Percentiles rank a stretch among this genome's conserved stretches.
Conservation (phyloP, 2,888 invertebrate species). For the Autographa pulchrina region DNA sequence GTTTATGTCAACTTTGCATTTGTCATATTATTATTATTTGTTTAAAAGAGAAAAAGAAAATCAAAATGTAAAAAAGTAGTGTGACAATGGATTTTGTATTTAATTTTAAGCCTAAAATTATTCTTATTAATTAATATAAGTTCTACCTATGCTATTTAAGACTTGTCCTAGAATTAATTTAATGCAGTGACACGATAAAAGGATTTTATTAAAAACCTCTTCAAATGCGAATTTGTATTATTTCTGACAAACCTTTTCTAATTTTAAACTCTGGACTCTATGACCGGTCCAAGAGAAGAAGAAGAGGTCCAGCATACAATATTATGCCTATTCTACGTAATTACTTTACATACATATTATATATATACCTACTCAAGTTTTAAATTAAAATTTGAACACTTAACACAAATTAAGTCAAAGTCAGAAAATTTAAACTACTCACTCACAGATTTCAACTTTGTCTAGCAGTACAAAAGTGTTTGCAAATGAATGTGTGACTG, state of each 20-base stretch:
- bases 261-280: neutral
- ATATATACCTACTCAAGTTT: too few relatives aligned
- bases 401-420: neutral
- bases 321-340: too few relatives aligned
- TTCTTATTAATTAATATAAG: constrained; percentile 28
- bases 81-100: neutral
- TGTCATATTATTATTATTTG: too few relatives aligned
- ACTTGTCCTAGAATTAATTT: constrained; percentile 44
- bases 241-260: constrained; percentile 33
- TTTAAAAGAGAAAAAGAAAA: neutral
- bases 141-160: constrained; percentile 46
- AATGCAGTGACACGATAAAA: constrained; percentile 48
- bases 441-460: neutral
- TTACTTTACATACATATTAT: too few relatives aligned
- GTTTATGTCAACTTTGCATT: too few relatives aligned
- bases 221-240: constrained; percentile 48
- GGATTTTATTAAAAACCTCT: constrained; percentile 59
- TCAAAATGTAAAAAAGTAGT: neutral
- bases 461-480: neutral
- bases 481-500: too few relatives aligned
- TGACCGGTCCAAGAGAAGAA: too few relatives aligned
- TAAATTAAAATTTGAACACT: constrained; percentile 22
- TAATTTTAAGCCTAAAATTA: neutral
- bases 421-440: neutral
- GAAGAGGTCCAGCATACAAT: too few relatives aligned